Evolutionary conservation across 2,797 vertebrate genomes (phyloP).

Genomic region (Hemitrygon akajei): DNA sequence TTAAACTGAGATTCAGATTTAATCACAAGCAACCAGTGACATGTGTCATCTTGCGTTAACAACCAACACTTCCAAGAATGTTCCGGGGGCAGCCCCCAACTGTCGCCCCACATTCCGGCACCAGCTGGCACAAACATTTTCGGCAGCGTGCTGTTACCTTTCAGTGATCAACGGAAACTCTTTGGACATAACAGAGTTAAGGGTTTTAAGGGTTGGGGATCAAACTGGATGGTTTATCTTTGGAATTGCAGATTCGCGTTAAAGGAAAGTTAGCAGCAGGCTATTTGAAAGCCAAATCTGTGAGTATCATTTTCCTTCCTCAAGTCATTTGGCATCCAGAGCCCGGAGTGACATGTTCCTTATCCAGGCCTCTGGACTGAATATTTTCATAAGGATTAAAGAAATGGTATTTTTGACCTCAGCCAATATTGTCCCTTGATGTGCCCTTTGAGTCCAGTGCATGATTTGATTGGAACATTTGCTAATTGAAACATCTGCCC

Average conservation of each 20-base stretch:
- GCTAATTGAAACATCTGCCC: background rate
- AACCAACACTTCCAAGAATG: no score
- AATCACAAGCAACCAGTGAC: no score
- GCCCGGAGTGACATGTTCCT: background rate
- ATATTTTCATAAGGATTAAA: background rate
- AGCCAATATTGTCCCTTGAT: background rate
- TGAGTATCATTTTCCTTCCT: background rate
- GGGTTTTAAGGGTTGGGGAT: background rate
- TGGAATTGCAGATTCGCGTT: background rate
- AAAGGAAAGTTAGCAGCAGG: background rate
- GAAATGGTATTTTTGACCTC: background rate
- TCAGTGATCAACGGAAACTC: no score
- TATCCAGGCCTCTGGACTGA: background rate
- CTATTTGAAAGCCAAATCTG: background rate
- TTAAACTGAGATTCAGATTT: no score
- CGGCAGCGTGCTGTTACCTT: no score
- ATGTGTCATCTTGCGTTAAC: no score
- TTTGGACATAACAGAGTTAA: no score
- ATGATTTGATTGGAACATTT: background rate
- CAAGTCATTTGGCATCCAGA: background rate
- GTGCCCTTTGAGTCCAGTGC: background rate
- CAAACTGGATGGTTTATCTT: background rate
- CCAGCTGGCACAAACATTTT: no score
- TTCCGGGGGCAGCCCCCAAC: no score
- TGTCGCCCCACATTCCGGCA: no score